phyloP scores from a whole-genome alignment of 2,113 vertebrate genomes.

The Centropus unirufus region DNA sequence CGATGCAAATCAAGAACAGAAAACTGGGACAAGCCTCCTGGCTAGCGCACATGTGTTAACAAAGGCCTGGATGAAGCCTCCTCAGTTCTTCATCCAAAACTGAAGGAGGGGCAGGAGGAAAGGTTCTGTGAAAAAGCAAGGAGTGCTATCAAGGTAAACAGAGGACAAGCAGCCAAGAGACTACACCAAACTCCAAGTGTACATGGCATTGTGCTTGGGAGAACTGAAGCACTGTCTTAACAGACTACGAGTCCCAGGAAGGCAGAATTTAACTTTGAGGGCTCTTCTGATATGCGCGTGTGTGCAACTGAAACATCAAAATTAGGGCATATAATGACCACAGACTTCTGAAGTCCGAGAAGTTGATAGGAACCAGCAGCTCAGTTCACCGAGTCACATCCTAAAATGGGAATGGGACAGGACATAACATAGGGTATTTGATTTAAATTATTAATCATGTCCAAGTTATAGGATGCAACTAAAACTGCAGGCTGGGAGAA shows the following conservation, averaged over 20 bases:
- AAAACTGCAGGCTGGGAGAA: background rate
- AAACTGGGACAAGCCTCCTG: background rate
- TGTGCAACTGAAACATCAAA: background rate
- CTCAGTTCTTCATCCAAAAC: background rate
- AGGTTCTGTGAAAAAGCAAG: background rate
- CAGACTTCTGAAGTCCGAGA: background rate
- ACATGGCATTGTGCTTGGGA: background rate
- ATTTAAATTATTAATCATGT: background rate
- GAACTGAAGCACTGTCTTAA: background rate
- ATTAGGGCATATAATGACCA: background rate
- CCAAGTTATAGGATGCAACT: background rate
- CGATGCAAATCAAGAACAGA: background rate
- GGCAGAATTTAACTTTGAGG: background rate
- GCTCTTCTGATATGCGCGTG: background rate
- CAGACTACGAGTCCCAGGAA: background rate
- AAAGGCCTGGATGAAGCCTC: background rate
- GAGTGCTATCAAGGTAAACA: background rate
- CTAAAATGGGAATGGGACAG: background rate
- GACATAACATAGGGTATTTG: background rate
- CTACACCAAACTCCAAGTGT: background rate
- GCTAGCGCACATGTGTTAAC: background rate
- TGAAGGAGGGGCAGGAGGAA: background rate
- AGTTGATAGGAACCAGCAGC: background rate
- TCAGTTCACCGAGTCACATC: background rate
- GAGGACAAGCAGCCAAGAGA: background rate